Percentiles rank a stretch among this genome's conserved stretches.
Evolutionary conservation across 2,888 invertebrate species (phyloP).

Genomic region (Drosophila aldrichi): DNA sequence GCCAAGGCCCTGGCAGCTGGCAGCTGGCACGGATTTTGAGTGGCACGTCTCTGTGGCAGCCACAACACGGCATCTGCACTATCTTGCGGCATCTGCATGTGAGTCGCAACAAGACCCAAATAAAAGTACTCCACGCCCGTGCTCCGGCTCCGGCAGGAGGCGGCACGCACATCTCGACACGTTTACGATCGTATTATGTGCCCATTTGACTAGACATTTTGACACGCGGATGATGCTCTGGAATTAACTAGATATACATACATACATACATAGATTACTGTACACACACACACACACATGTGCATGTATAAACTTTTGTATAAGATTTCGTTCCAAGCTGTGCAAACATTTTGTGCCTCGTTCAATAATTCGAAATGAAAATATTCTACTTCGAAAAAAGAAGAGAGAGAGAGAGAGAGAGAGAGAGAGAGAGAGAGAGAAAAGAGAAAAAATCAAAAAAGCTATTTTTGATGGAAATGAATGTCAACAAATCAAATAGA

Average conservation of each 20-base stretch:
- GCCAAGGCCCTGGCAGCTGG: constrained; percentile 1
- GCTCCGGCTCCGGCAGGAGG: not conserved
- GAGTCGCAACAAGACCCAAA: constrained; percentile 15
- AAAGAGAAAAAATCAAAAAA: too few species aligned
- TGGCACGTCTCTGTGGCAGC: constrained; percentile 35
- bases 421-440: too few species aligned
- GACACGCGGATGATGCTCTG: constrained; percentile 26
- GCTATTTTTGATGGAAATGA: not conserved
- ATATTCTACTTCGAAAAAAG: not conserved
- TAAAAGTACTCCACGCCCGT: not conserved
- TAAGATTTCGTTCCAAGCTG: not conserved
- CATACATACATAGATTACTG: too few species aligned
- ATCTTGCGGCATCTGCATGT: constrained; percentile 33
- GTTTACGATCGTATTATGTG: constrained; percentile 48
- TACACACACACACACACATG: not conserved
- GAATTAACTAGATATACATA: constrained; percentile 15
- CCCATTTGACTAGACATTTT: constrained; percentile 37
- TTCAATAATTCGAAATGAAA: not conserved
- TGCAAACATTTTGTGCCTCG: not conserved
- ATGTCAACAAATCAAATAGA: not conserved
- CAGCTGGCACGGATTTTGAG: constrained; percentile 41
- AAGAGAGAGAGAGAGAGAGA: too few species aligned
- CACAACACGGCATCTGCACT: constrained; percentile 24
- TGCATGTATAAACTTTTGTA: not conserved
- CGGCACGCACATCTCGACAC: constrained; percentile 37